Conservation (phyloP, 2,113 vertebrate species). For the Alexandromys fortis region DNA sequence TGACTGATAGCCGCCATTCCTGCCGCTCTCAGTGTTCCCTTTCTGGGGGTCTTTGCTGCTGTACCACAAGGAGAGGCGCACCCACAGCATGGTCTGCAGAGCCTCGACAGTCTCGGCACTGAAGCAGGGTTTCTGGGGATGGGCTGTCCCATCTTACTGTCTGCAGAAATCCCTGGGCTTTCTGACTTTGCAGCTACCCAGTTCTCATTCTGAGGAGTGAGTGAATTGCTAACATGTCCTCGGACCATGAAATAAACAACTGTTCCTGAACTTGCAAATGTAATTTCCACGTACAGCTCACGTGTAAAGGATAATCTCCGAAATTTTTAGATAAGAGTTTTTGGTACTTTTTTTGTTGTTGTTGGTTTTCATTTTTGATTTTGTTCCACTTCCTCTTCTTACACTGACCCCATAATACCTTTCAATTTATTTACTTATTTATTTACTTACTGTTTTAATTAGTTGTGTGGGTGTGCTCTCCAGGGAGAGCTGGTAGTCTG, state of each 20-base stretch:
- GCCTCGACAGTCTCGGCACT: background rate
- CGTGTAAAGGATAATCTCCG: background rate
- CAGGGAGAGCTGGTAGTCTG: background rate
- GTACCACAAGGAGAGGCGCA: background rate
- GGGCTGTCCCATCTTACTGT: background rate
- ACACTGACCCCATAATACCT: background rate
- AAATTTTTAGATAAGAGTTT: slow-evolving; percentile 19
- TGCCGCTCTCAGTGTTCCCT: background rate
- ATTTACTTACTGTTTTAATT: background rate
- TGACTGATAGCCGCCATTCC: background rate
- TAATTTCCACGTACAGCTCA: background rate
- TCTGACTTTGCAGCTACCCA: background rate
- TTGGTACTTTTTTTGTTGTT: background rate
- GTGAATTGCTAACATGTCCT: background rate
- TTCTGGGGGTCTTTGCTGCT: background rate
- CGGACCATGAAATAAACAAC: background rate
- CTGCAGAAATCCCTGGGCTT: background rate
- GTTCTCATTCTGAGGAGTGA: background rate
- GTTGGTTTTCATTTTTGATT: background rate
- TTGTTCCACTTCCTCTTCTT: background rate
- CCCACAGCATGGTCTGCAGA: background rate
- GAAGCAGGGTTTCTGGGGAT: background rate
- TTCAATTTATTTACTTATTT: background rate
- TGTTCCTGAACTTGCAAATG: slow-evolving; percentile 14
- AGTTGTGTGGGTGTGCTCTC: background rate